Percentiles rank a stretch among this genome's conserved stretches.
Conservation (phyloP, 2,797 vertebrate genomes). For the Hoplostethus atlanticus region DNA sequence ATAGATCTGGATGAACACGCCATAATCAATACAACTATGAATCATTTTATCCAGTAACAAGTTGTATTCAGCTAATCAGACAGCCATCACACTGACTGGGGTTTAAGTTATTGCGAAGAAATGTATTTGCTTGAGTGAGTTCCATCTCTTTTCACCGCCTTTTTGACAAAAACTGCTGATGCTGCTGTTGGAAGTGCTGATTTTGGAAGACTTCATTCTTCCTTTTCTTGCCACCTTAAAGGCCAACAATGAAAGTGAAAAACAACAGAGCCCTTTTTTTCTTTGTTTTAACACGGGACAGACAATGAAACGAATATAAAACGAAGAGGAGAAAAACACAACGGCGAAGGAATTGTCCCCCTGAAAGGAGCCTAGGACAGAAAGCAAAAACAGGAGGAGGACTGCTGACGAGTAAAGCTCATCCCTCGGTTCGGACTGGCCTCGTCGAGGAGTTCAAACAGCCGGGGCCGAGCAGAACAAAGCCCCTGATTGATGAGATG, state of each 20-base stretch:
- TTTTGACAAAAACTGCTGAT: slow-evolving; percentile 40
- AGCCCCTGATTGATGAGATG: slow-evolving; percentile 76
- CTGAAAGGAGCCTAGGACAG: slow-evolving; percentile 35
- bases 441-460: slow-evolving; percentile 69
- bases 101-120: slow-evolving; percentile 15
- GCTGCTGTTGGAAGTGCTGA: slow-evolving; percentile 49
- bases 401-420: slow-evolving; percentile 67
- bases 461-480: slow-evolving; percentile 70
- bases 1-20: too few species aligned
- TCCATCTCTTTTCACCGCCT: slow-evolving; percentile 22
- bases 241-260: slow-evolving; percentile 30
- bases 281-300: slow-evolving; percentile 11
- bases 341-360: slow-evolving; percentile 29
- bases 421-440: slow-evolving; percentile 56
- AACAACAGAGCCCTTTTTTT: slow-evolving; percentile 30
- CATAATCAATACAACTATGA: too few species aligned
- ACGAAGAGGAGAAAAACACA: slow-evolving; percentile 45
- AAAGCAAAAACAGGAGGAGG: slow-evolving; percentile 10
- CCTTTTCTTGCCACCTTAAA: slow-evolving; percentile 29
- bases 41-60: background rate
- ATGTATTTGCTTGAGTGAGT: slow-evolving; percentile 27
- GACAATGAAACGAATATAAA: slow-evolving; percentile 26
- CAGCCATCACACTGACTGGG: background rate
- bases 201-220: slow-evolving; percentile 28
- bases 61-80: slow-evolving; percentile 20